These are phyloP conservation scores for Zaprionus nigranus DNA, from an alignment of 1,140 invertebrate genomes.

Conservation along the genomic window DNA sequence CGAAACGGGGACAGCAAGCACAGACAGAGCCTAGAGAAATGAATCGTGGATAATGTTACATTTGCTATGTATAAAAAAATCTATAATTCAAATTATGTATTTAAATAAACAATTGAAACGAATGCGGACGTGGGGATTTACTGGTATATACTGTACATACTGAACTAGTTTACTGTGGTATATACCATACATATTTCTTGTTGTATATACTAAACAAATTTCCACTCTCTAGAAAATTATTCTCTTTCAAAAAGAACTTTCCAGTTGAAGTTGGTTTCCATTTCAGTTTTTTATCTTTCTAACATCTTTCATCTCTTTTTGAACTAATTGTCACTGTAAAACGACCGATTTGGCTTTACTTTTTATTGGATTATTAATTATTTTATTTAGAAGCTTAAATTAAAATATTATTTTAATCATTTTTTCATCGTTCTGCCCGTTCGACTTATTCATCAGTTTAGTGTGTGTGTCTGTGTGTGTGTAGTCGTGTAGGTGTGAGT, in stretches of 20 bases:
- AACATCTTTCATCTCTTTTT: no score
- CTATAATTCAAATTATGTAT: slow-evolving; percentile 80
- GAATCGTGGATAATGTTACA: slow-evolving; percentile 65
- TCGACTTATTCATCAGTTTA: slow-evolving; percentile 71
- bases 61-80: slow-evolving; percentile 70
- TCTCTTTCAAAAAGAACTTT: no score
- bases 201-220: no score
- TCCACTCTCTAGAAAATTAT: no score
- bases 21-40: slow-evolving; percentile 67
- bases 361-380: slow-evolving; percentile 80
- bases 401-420: slow-evolving; percentile 81
- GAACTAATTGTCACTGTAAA: not conserved
- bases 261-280: no score
- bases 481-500: not conserved
- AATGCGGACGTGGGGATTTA: not conserved
- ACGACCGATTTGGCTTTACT: slow-evolving; percentile 37
- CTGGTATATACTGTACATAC: no score
- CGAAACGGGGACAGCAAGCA: slow-evolving; percentile 37
- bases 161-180: no score
- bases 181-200: no score
- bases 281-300: no score
- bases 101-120: slow-evolving; percentile 79
- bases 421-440: slow-evolving; percentile 66
- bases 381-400: slow-evolving; percentile 83
- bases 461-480: slow-evolving; percentile 51